Evolutionary conservation across 2,888 invertebrate genomes (phyloP).

Genomic region (Ametastegia equiseti): DNA sequence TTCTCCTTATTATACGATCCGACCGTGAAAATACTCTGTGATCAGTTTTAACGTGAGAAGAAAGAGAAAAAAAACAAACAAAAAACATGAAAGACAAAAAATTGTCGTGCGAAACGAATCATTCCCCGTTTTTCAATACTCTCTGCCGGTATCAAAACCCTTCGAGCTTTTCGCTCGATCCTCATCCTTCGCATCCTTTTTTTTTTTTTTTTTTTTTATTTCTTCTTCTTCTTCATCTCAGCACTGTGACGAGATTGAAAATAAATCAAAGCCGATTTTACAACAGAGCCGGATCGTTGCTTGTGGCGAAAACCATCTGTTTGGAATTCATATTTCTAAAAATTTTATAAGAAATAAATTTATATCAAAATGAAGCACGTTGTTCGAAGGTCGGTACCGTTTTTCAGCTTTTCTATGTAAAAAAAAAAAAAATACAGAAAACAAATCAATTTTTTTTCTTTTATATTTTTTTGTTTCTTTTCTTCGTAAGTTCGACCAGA

Average conservation of each 20-base stretch:
- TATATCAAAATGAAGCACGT: neutral
- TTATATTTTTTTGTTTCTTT: neutral
- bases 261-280: too few species aligned
- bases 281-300: too few species aligned
- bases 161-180: neutral
- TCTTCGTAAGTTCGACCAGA: neutral
- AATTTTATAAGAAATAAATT: neutral
- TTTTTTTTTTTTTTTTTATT: neutral
- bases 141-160: neutral
- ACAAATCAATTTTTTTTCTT: neutral
- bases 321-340: neutral
- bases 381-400: neutral
- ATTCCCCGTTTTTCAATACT: neutral
- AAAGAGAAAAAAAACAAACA: too few species aligned
- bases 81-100: too few species aligned
- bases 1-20: neutral
- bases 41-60: neutral
- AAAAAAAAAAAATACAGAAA: neutral
- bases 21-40: conserved; percentile 8
- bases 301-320: neutral
- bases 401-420: neutral
- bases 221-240: neutral
- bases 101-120: neutral
- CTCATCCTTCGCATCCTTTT: neutral
- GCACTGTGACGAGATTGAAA: neutral